Evolutionary conservation across 1,140 invertebrate genomes (phyloP).

Genomic region (Sitophilus oryzae): DNA sequence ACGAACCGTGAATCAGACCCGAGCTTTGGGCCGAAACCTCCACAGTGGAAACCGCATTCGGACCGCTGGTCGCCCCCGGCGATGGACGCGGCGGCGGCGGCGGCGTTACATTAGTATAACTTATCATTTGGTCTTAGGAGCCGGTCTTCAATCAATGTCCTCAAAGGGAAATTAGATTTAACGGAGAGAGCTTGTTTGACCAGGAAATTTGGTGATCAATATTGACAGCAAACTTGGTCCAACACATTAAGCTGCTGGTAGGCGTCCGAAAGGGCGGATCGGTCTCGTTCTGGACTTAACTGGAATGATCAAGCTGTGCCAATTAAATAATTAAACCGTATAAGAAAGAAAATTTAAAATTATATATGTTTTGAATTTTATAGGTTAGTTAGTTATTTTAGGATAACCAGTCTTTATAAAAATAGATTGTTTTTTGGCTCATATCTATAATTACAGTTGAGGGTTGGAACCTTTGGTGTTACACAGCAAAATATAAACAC

Average conservation of each 20-base stretch:
- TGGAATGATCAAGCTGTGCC: background rate
- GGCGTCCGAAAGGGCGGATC: background rate
- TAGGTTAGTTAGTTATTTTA: too few species aligned
- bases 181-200: slow-evolving; percentile 13
- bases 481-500: too few species aligned
- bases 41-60: slow-evolving; percentile 28
- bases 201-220: slow-evolving; percentile 17
- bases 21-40: slow-evolving; percentile 28
- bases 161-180: slow-evolving; percentile 31
- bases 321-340: background rate
- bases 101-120: slow-evolving; percentile 31
- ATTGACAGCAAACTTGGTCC: slow-evolving; percentile 16
- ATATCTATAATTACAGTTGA: too few species aligned
- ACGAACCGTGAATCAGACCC: slow-evolving; percentile 29
- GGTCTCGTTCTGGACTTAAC: background rate
- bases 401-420: too few species aligned
- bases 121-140: slow-evolving; percentile 29
- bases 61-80: slow-evolving; percentile 15
- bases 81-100: slow-evolving; percentile 15
- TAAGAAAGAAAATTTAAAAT: too few species aligned
- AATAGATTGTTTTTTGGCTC: too few species aligned
- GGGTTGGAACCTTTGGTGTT: too few species aligned
- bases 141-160: slow-evolving; percentile 30
- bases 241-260: background rate
- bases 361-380: too few species aligned